Conservation (phyloP, 2,797 vertebrate species). For the Podargus strigoides region DNA sequence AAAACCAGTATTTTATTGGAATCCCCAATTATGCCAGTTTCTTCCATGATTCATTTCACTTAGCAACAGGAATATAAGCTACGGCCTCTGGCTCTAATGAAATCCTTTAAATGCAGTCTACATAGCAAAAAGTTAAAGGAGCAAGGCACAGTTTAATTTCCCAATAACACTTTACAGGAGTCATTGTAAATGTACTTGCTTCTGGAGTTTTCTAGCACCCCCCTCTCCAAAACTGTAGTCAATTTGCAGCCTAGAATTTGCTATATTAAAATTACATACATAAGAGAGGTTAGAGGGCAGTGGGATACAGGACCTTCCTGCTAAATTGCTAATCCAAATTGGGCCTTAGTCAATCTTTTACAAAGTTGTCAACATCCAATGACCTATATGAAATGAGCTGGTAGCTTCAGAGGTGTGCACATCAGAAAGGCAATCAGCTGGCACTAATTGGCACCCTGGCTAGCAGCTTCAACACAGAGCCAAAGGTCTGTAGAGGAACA, state of each 20-base stretch:
- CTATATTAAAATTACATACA: not conserved
- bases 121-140: conserved; percentile 14
- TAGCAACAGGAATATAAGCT: conserved; percentile 4
- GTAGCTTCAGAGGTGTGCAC: conserved; percentile 9
- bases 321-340: conserved; percentile 1
- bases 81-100: conserved; percentile 1
- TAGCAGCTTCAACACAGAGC: not conserved
- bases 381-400: conserved; percentile 12
- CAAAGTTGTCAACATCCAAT: not conserved
- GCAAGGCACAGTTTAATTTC: conserved; percentile 38
- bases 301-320: not conserved
- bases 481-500: not conserved
- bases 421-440: conserved; percentile 9
- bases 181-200: conserved; percentile 11
- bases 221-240: not conserved
- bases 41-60: conserved; percentile 26
- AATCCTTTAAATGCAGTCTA: conserved; percentile 36
- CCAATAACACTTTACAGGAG: not conserved
- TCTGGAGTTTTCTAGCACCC: not conserved
- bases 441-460: conserved; percentile 49
- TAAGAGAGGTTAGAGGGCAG: conserved; percentile 1
- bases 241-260: not conserved
- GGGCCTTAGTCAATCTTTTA: not conserved
- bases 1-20: not conserved
- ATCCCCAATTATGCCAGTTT: not conserved